Base-by-base conservation (phyloP, 2,888 invertebrate species). In the Arrhopalites spinosus region DNA sequence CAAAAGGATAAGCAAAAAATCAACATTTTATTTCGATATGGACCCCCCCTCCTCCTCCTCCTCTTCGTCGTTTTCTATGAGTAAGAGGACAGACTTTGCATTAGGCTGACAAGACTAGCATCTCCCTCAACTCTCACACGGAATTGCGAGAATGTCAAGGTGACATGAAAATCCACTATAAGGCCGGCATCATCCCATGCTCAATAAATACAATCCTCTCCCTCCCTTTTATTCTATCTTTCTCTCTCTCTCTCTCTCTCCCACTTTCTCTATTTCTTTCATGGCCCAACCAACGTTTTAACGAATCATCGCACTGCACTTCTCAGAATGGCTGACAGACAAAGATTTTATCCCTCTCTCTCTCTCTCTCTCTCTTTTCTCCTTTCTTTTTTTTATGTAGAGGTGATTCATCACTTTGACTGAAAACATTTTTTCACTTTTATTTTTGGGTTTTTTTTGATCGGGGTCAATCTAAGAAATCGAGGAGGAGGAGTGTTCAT, bases 141-240 rank as follows among this genome's bases (percentile, higher is more conserved):
- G 45, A 45, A 15, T 11, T 15, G 45, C 7, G 45, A 45, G 53
- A 71, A 56, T 71, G 71, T 71, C 71, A 71, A 25, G 71, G 30
- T 59, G 71, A 71, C 71, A 69, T 69, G 56, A 27, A 29, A 69
- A 56, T 71, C 71, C 59, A 71, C 71, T 71, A n/a, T 17, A 50
- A 50, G 2, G 59, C 25, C 11, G 59, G 30, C 50, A 53, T 27
- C 20, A 25, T 69, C 13, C 43, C 56, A 47, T n/a, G 47, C 50
- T 71, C 71, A 30, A 71, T 71, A 71, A 71, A 71, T 59, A 59
- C 59, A 29, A 50, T 15, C 50, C 45, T 50, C n/a, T n/a, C 17
- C 15, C 3, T 50, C 50, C 50, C 50, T 50, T n/a, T 11, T 50
- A 45, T 45, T 45, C 7, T 45, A 45, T 45, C 15, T 11, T 45